These are phyloP conservation scores for Limnephilus auricula DNA, from an alignment of 2,888 invertebrate species.

Conservation along the genomic window DNA sequence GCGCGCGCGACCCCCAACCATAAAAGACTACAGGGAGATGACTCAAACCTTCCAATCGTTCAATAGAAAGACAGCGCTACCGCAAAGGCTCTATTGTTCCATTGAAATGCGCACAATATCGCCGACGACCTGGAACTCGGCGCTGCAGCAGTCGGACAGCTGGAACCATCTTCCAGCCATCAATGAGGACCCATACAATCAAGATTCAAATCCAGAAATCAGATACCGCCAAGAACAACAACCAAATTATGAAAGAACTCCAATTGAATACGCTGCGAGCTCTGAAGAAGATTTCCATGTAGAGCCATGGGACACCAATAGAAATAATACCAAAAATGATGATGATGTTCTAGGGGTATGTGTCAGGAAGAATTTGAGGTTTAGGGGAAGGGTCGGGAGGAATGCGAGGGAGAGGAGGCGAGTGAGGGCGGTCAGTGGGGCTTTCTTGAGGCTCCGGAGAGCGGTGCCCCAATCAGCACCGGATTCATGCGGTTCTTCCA, in stretches of 20 bases:
- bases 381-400: slow-evolving; percentile 68
- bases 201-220: slow-evolving; percentile 54
- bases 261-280: slow-evolving; percentile 16
- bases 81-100: slow-evolving; percentile 62
- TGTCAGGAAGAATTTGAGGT: slow-evolving; percentile 12
- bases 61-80: slow-evolving; percentile 59
- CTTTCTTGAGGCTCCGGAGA: slow-evolving; percentile 74
- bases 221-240: slow-evolving; percentile 53
- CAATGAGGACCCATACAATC: slow-evolving; percentile 36
- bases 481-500: slow-evolving; percentile 68
- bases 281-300: slow-evolving; percentile 18
- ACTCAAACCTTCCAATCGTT: slow-evolving; percentile 22
- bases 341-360: neutral
- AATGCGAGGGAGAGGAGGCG: slow-evolving; percentile 77
- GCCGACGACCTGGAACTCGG: slow-evolving; percentile 9
- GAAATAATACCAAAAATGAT: neutral
- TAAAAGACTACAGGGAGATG: slow-evolving; percentile 30
- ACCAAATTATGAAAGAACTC: slow-evolving; percentile 4
- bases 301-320: neutral
- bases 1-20: slow-evolving; percentile 50
- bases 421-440: slow-evolving; percentile 77
- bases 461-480: slow-evolving; percentile 72
- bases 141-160: slow-evolving; percentile 48
- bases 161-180: slow-evolving; percentile 46
- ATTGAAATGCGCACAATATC: slow-evolving; percentile 64